These are phyloP conservation scores for Aphaenogaster rudis DNA, from an alignment of 1,140 invertebrate species.

Conservation along the genomic window DNA sequence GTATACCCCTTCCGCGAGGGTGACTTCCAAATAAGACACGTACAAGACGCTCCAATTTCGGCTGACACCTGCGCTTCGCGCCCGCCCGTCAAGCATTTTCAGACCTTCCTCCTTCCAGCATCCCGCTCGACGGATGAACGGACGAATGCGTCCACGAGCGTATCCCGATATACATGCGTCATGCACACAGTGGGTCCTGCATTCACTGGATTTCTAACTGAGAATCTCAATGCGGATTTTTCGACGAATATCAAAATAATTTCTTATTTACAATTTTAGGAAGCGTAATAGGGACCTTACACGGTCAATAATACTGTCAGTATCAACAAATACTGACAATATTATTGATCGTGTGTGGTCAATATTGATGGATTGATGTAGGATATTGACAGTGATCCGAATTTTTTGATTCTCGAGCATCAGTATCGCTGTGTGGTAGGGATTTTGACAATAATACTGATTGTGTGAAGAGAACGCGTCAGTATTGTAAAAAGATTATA, in stretches of 20 bases:
- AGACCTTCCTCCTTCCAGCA: constrained; percentile 48
- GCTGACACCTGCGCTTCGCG: constrained; percentile 84
- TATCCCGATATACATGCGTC: constrained; percentile 20
- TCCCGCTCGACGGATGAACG: constrained; percentile 26
- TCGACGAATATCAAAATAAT: background rate
- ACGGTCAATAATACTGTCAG: no score
- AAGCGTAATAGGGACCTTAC: no score
- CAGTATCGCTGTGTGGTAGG: no score
- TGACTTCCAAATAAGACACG: constrained; percentile 83
- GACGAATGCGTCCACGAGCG: background rate
- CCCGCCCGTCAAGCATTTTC: constrained; percentile 66
- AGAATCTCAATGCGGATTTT: background rate
- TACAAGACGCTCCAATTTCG: constrained; percentile 85
- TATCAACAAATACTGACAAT: no score
- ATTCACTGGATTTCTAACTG: background rate
- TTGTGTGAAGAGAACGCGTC: no score
- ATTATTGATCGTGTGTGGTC: no score
- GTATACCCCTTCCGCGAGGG: constrained; percentile 76
- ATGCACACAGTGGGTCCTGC: background rate
- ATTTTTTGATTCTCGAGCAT: no score
- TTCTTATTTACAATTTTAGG: background rate
- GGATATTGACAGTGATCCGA: no score
- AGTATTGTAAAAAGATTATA: no score
- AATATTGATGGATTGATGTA: no score
- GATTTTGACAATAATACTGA: no score